Percentiles rank a stretch among this genome's conserved stretches.
Evolutionary conservation across 2,113 vertebrate genomes (phyloP).

Genomic region (Scatophagus argus): DNA sequence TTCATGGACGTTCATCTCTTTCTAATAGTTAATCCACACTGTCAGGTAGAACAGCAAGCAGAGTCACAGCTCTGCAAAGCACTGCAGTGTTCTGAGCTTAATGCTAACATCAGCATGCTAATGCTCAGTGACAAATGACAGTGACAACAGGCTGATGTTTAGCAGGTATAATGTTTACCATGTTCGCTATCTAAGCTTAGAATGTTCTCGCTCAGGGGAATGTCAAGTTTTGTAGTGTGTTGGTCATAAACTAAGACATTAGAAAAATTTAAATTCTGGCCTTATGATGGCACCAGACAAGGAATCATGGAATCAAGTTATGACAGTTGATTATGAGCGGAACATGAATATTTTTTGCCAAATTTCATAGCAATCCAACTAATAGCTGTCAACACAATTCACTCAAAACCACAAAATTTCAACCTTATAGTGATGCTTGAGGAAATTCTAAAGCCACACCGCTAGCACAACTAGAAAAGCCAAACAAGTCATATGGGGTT

Average conservation of each 20-base stretch:
- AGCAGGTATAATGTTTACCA: neutral
- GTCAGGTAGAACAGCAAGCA: neutral
- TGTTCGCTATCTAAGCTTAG: no score
- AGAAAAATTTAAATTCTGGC: no score
- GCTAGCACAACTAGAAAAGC: no score
- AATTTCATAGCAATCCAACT: neutral
- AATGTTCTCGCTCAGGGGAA: no score
- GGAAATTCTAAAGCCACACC: neutral
- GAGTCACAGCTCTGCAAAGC: neutral
- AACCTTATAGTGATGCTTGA: no score
- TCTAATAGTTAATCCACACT: constrained; percentile 10
- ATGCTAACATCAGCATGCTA: neutral
- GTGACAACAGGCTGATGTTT: neutral
- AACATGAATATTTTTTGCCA: neutral
- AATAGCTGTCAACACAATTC: neutral
- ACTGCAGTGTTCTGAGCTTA: neutral
- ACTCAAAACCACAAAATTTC: no score
- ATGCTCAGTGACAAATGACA: neutral
- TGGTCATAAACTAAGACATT: neutral
- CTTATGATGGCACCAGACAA: neutral
- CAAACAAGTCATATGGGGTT: neutral
- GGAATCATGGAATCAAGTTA: no score
- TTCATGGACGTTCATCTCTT: no score
- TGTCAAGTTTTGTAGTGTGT: neutral
- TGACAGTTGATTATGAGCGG: neutral